Percentiles rank a stretch among this genome's conserved stretches.
phyloP scores from a whole-genome alignment of 2,797 vertebrate genomes.

The Anas bahamensis region DNA sequence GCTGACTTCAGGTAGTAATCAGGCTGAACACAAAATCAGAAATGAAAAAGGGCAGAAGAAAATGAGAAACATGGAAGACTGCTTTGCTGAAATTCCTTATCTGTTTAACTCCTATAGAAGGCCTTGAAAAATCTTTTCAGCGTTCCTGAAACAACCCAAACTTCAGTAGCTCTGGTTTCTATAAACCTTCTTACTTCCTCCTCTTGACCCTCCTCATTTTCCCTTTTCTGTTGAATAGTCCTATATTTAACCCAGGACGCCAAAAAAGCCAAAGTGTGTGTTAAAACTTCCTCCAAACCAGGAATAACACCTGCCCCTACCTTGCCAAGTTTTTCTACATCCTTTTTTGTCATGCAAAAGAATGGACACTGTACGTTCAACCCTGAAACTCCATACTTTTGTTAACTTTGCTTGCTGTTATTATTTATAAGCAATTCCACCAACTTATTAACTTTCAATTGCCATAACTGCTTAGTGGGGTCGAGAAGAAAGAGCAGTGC shows the following conservation, averaged over 20 bases:
- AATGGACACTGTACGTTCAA: neutral
- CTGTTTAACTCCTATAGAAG: neutral
- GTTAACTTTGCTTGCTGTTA: neutral
- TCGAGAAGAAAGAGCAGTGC: neutral
- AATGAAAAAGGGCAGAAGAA: neutral
- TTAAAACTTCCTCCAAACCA: slow-evolving; percentile 5
- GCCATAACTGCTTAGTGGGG: neutral
- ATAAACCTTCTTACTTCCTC: neutral
- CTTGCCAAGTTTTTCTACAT: neutral
- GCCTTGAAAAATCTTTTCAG: neutral
- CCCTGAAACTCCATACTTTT: neutral
- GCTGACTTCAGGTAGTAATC: neutral
- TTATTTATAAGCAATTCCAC: slow-evolving; percentile 8
- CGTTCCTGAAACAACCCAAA: neutral
- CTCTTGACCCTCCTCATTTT: neutral
- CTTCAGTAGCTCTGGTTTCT: neutral
- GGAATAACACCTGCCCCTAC: neutral
- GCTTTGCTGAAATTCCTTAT: neutral
- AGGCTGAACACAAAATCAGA: neutral
- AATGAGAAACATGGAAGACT: neutral
- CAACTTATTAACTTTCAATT: slow-evolving; percentile 9
- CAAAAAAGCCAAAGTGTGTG: neutral
- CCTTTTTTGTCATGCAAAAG: neutral
- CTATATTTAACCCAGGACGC: neutral
- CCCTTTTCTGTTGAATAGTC: neutral